Conservation (phyloP, 2,113 vertebrate species). For the Verasper variegatus region DNA sequence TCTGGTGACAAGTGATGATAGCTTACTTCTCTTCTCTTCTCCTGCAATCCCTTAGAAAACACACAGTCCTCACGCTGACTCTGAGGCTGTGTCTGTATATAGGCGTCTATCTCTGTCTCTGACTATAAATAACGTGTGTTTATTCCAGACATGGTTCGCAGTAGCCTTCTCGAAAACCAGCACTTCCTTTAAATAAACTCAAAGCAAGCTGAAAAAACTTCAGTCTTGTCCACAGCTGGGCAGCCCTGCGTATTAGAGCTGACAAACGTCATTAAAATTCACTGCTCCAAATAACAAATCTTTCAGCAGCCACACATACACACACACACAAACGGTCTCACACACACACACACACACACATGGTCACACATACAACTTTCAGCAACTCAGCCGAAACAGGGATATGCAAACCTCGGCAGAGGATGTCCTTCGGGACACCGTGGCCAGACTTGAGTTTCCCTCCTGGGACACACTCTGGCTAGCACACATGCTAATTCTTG, state of each 20-base stretch:
- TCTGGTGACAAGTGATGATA: constrained; percentile 27
- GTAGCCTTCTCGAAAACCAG: constrained; percentile 40
- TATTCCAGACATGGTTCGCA: constrained; percentile 21
- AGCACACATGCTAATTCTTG: constrained; percentile 78
- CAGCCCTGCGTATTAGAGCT: constrained; percentile 63
- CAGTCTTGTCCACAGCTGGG: constrained; percentile 54
- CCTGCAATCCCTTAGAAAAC: not conserved
- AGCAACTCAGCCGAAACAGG: constrained; percentile 61
- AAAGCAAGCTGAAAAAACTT: constrained; percentile 61
- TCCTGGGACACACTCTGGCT: constrained; percentile 69
- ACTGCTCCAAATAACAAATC: constrained; percentile 67
- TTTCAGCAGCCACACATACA: constrained; percentile 59
- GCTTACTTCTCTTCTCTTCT: not conserved
- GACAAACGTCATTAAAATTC: constrained; percentile 78
- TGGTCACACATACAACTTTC: constrained; percentile 44
- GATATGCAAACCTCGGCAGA: constrained; percentile 62
- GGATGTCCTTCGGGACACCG: constrained; percentile 59
- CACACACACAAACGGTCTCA: constrained; percentile 2
- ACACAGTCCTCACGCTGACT: not conserved
- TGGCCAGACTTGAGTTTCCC: constrained; percentile 74
- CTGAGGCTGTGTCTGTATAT: not conserved
- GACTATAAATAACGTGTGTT: constrained; percentile 33
- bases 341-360: constrained; percentile 8
- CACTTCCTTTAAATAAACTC: constrained; percentile 70
- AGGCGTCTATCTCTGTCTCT: constrained; percentile 2